These are phyloP conservation scores for Sclerodermus sp. DNA, from an alignment of 2,888 invertebrate species.

Conservation along the genomic window DNA sequence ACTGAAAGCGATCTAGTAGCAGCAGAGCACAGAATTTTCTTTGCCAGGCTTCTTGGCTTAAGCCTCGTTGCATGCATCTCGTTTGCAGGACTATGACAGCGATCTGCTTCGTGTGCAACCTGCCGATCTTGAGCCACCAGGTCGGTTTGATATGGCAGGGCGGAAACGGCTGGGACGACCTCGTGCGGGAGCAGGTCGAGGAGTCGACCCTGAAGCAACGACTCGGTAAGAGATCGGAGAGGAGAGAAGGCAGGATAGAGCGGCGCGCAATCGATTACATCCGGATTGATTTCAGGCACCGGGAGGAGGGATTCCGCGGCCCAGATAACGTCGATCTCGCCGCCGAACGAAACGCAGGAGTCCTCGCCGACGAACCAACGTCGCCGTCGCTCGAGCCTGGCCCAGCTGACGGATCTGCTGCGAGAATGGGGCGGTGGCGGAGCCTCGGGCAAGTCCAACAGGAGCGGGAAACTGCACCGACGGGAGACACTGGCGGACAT, in stretches of 20 bases:
- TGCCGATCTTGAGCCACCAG: slow-evolving; percentile 92
- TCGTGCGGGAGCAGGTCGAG: slow-evolving; percentile 83
- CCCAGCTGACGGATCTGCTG: slow-evolving; percentile 85
- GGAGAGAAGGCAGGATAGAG: no score
- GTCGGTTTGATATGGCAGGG: slow-evolving; percentile 92
- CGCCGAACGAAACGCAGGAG: slow-evolving; percentile 74
- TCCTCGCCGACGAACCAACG: slow-evolving; percentile 71
- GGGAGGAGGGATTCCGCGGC: slow-evolving; percentile 88
- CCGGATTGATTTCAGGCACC: no score
- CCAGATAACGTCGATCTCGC: slow-evolving; percentile 82
- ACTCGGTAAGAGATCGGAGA: slow-evolving; percentile 70
- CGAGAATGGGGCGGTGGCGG: slow-evolving; percentile 80
- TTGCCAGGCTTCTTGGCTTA: slow-evolving; percentile 12
- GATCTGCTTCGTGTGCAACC: slow-evolving; percentile 94
- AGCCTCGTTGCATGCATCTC: slow-evolving; percentile 8
- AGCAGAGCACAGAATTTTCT: no score
- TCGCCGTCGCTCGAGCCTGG: slow-evolving; percentile 81
- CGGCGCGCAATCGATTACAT: no score
- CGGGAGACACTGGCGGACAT: slow-evolving; percentile 87
- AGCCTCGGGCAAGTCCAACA: slow-evolving; percentile 53
- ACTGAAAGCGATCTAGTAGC: no score
- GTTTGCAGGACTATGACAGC: slow-evolving; percentile 85
- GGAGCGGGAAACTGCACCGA: slow-evolving; percentile 67
- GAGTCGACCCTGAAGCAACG: slow-evolving; percentile 83
- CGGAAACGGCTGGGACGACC: slow-evolving; percentile 92